Percentiles rank a stretch among this genome's conserved stretches.
Evolutionary conservation across 1,140 invertebrate genomes (phyloP).

Genomic region (Akabosia matsudoensis): DNA sequence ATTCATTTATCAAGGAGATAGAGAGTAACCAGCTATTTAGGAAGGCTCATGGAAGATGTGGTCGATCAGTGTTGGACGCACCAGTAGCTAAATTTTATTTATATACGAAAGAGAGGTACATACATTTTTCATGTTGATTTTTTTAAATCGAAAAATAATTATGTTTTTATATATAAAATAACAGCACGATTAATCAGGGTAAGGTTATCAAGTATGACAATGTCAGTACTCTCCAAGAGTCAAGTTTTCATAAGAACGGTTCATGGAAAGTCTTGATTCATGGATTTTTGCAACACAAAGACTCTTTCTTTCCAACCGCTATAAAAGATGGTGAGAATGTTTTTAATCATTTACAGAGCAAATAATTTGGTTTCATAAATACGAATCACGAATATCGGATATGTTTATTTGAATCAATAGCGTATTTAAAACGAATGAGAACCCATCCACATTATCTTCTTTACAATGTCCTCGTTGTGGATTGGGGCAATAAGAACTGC

Average conservation of each 20-base stretch:
- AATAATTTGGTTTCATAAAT: background rate
- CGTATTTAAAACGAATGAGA: slow-evolving; percentile 1
- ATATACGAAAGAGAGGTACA: background rate
- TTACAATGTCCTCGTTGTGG: slow-evolving; percentile 1
- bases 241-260: background rate
- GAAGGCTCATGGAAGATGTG: background rate
- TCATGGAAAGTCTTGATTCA: slow-evolving; percentile 11
- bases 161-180: background rate
- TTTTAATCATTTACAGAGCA: no score
- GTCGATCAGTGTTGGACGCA: background rate
- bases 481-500: slow-evolving; percentile 17
- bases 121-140: background rate
- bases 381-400: background rate
- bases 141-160: background rate
- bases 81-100: background rate
- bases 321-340: slow-evolving; percentile 12
- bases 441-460: background rate
- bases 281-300: background rate
- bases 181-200: background rate
- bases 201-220: background rate
- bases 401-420: background rate
- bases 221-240: background rate
- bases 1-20: no score
- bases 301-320: background rate
- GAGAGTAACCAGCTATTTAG: background rate